phyloP scores from a whole-genome alignment of 2,797 vertebrate genomes.

The Rallus crepitans region DNA sequence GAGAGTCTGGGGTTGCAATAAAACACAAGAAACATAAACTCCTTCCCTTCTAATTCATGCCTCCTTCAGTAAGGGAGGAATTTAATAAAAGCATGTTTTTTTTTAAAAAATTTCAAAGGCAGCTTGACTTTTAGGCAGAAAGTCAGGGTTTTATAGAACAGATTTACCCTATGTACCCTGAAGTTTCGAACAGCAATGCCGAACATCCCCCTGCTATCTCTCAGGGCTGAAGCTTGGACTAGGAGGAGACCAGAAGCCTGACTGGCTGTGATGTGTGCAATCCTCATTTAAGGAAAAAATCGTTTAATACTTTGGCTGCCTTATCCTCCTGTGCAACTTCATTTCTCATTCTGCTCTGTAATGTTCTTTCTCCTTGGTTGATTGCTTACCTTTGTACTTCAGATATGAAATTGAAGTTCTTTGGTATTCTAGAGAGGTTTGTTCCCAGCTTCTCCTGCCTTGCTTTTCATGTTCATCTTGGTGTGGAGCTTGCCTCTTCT shows the following conservation, averaged over 20 bases:
- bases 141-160: neutral
- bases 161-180: neutral
- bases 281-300: constrained; percentile 31
- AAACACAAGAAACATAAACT: neutral
- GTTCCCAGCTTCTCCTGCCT: neutral
- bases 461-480: constrained; percentile 4
- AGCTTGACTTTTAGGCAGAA: constrained; percentile 15
- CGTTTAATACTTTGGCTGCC: constrained; percentile 49
- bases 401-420: constrained; percentile 61
- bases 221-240: neutral
- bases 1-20: neutral
- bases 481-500: neutral
- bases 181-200: neutral
- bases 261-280: neutral
- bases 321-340: constrained; percentile 47
- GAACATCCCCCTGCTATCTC: neutral
- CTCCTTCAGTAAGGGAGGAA: neutral
- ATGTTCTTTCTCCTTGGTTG: constrained; percentile 75
- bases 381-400: constrained; percentile 56
- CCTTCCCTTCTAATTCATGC: neutral
- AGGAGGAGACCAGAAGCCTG: neutral
- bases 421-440: constrained; percentile 65
- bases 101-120: neutral
- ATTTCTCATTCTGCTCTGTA: constrained; percentile 66
- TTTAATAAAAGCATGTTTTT: neutral